These are phyloP conservation scores for Phaenicophaeus curvirostris DNA, from an alignment of 2,797 vertebrate species.

Conservation along the genomic window DNA sequence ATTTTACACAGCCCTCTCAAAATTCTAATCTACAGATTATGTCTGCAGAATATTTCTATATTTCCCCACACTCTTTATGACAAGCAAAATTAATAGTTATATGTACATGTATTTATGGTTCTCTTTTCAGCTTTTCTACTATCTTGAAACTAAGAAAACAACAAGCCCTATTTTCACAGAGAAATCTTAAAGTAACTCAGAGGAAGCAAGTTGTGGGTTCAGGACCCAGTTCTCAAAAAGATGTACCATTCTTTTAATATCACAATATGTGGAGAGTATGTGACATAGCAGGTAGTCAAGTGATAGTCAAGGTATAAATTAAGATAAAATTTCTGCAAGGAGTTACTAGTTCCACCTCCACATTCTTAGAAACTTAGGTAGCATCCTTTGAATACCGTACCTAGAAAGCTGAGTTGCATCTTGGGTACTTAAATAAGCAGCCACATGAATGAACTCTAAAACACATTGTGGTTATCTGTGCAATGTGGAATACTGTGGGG, in stretches of 20 bases:
- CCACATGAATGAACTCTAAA: not conserved
- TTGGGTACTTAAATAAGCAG: not conserved
- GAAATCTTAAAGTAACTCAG: not conserved
- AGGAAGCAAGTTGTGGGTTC: not conserved
- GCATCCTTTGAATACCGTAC: not conserved
- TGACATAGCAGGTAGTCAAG: not conserved
- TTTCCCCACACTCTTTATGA: not conserved
- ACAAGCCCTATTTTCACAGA: not conserved
- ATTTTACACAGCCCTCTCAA: not conserved
- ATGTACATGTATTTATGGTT: not conserved
- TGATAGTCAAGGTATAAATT: not conserved
- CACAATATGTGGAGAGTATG: rapidly evolving
- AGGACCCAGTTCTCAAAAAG: not conserved
- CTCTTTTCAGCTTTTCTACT: not conserved
- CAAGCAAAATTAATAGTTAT: not conserved
- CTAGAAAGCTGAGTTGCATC: not conserved
- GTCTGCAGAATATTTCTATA: not conserved
- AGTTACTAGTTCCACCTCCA: not conserved
- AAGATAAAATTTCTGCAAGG: not conserved
- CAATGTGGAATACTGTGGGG: not conserved
- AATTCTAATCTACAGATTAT: not conserved
- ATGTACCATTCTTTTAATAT: not conserved
- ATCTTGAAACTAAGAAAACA: not conserved
- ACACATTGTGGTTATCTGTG: not conserved
- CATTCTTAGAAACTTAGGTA: not conserved